phyloP scores from a whole-genome alignment of 2,888 invertebrate species.

The Cephonodes hylas region DNA sequence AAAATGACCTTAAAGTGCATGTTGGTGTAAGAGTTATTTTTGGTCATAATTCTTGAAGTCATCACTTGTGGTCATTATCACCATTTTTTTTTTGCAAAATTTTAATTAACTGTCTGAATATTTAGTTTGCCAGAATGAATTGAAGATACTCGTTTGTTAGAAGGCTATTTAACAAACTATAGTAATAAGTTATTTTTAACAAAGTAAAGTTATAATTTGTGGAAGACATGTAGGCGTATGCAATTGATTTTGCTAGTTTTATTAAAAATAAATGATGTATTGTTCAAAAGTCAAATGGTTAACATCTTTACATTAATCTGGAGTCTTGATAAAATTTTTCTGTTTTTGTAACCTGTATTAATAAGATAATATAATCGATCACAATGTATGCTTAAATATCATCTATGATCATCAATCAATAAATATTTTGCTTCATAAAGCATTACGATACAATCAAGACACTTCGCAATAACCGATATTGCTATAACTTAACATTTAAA shows the following conservation, averaged over 20 bases:
- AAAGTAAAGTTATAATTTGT: neutral
- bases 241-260: too few relatives aligned
- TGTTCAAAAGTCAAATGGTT: too few relatives aligned
- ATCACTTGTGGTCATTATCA: neutral
- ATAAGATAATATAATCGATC: too few relatives aligned
- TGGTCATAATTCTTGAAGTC: neutral
- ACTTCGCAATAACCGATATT: neutral
- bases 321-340: too few relatives aligned
- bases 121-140: neutral
- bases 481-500: neutral
- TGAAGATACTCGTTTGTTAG: neutral
- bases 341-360: too few relatives aligned
- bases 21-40: neutral
- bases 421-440: too few relatives aligned
- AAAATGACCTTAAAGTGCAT: neutral
- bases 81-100: neutral
- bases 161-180: neutral
- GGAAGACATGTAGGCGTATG: neutral
- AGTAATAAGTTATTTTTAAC: too few relatives aligned
- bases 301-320: too few relatives aligned
- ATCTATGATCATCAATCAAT: too few relatives aligned
- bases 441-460: neutral
- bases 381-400: too few relatives aligned
- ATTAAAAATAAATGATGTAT: too few relatives aligned
- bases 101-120: neutral